Conservation (phyloP, 2,888 invertebrate species). For the Therioaphis trifolii region DNA sequence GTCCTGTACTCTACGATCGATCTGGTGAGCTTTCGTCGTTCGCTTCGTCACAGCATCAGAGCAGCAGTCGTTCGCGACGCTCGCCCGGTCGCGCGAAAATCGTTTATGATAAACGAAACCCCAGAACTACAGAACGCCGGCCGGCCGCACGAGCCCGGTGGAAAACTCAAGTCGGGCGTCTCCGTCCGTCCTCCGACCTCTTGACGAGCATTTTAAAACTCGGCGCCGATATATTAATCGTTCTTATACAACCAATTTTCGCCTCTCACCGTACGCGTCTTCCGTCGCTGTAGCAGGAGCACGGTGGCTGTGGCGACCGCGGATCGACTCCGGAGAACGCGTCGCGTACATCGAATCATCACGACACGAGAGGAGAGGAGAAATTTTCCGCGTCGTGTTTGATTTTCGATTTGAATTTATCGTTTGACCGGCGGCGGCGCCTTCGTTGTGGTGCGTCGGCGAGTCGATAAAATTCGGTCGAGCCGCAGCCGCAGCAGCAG, state of each 20-base stretch:
- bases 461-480: no score
- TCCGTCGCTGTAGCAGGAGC: not conserved
- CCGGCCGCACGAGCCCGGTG: no score
- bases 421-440: not conserved
- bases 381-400: not conserved
- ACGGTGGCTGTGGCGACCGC: no score
- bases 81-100: no score
- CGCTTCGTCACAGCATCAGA: no score
- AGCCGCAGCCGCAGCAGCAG: no score
- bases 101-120: conserved; percentile 9
- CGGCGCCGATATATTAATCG: not conserved
- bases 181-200: no score
- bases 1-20: no score
- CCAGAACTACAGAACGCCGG: no score
- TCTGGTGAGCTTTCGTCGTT: no score
- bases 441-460: not conserved
- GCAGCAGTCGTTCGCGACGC: no score
- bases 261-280: not conserved
- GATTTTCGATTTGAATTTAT: not conserved
- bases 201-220: conserved; percentile 23
- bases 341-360: not conserved
- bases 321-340: no score
- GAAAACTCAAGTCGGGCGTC: not conserved
- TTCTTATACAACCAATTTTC: conserved; percentile 30
- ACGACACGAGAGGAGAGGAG: not conserved